These are phyloP conservation scores for Podotricha telesiphe DNA, from an alignment of 2,888 invertebrate genomes.

Conservation along the genomic window DNA sequence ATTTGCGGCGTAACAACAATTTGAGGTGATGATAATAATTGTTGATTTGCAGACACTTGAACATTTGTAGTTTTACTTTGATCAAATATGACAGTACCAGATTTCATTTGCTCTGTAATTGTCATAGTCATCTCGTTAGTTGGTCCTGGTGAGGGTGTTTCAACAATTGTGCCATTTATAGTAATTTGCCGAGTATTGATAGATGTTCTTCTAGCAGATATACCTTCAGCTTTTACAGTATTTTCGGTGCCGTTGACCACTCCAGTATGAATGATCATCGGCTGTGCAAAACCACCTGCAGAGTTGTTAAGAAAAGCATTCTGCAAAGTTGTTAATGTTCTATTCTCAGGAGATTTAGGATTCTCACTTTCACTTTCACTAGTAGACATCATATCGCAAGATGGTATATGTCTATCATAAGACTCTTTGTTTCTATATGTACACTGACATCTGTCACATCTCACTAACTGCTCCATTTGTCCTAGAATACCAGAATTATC, in stretches of 20 bases:
- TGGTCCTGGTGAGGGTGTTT: constrained; percentile 81
- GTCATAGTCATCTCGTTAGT: constrained; percentile 80
- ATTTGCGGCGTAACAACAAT: constrained; percentile 81
- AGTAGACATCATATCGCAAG: constrained; percentile 90
- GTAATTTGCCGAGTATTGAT: constrained; percentile 81
- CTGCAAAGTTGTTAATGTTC: constrained; percentile 77
- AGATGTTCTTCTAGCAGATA: constrained; percentile 76
- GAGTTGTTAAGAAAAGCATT: constrained; percentile 69
- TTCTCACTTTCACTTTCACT: constrained; percentile 93
- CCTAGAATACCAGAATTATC: constrained; percentile 68
- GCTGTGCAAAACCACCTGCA: constrained; percentile 74
- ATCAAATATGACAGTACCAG: constrained; percentile 77
- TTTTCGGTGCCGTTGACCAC: constrained; percentile 76
- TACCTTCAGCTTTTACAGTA: constrained; percentile 77
- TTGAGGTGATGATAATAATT: constrained; percentile 77
- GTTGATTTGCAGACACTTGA: constrained; percentile 76
- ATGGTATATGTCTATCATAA: constrained; percentile 89
- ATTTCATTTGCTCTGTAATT: constrained; percentile 79
- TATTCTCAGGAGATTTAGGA: constrained; percentile 81
- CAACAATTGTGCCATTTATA: constrained; percentile 81
- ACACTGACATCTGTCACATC: constrained; percentile 94
- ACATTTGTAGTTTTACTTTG: constrained; percentile 77
- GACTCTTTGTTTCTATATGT: constrained; percentile 93
- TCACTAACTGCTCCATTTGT: constrained; percentile 88
- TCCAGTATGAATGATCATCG: constrained; percentile 78